Base-by-base conservation (phyloP, 2,797 vertebrate genomes). In the Calcarius lapponicus region DNA sequence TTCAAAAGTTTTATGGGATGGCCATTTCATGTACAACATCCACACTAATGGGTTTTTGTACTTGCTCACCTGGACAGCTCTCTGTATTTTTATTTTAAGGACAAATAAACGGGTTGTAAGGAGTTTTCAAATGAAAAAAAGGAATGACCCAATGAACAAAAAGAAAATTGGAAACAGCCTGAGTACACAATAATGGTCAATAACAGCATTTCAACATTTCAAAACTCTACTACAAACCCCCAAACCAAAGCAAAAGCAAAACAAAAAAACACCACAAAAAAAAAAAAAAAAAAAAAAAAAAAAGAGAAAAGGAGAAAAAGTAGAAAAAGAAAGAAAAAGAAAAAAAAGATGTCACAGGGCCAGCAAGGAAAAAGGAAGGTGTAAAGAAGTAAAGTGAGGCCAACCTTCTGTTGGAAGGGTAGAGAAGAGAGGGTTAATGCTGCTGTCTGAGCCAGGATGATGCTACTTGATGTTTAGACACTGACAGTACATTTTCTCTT, bases 341-440 rank as follows among this genome's bases (percentile, higher is more conserved):
- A 16, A 53, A 53, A 50, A 53, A 31, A 31, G 7, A n/a, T 6
- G 1, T 21, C 18, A 25, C 10, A 32, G 4, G 7, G 1, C 3
- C 32, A 64, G 12, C 5, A 48, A 76, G 15, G 7, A 17, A 74
- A 85, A 74, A 40, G 8, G 11, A 62, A 83, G 4, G 9, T 31
- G 5, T 17, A 61, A 80, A 38, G 25, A 75, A 32, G 2, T 6
- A 45, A 82, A 75, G 6, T 31, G 48, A 45, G 32, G 9, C 11
- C 0, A 4, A 13, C 3, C 13, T 58, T n/a, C 38, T 65, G 4
- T 13, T 43, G 47, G 43, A 81, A 51, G 28, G 4, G 20, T 43
- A 17, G 18, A 48, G 36, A 58, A 17, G 18, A 48, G 36, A 58
- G 16, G n/a, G 18, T 56, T 36, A 67, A 54, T 22, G 51, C 4